Conservation (phyloP, 2,113 vertebrate genomes). For the Xenopus tropicalis region DNA sequence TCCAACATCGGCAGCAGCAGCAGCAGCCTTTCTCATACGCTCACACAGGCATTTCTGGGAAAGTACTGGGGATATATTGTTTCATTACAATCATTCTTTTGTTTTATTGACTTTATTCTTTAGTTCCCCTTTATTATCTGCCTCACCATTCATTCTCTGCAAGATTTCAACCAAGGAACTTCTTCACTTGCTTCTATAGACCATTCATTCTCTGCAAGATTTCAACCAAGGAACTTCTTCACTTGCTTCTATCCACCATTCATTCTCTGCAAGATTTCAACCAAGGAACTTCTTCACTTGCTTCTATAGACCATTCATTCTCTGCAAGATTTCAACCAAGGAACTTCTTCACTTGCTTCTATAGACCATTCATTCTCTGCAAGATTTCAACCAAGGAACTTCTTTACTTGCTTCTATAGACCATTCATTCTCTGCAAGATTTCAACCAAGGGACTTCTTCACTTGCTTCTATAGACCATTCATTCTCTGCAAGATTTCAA, state of each 20-base stretch:
- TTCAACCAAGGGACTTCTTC: no score
- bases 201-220: not conserved
- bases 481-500: not conserved
- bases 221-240: no score
- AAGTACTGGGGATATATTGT: slow-evolving; percentile 13
- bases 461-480: no score
- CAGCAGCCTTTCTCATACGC: not conserved
- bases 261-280: not conserved
- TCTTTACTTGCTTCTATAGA: no score
- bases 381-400: no score
- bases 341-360: no score
- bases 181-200: not conserved
- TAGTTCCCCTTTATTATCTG: not conserved
- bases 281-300: no score
- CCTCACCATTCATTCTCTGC: not conserved
- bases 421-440: not conserved
- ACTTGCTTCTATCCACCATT: no score
- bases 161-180: no score
- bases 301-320: no score
- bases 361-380: not conserved
- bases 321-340: not conserved
- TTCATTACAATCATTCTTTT: not conserved
- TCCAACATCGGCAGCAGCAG: not conserved
- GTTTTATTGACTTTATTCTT: not conserved
- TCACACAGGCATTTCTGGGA: not conserved